Base-by-base conservation (phyloP, 2,113 vertebrate species). In the Paradisaea rubra region DNA sequence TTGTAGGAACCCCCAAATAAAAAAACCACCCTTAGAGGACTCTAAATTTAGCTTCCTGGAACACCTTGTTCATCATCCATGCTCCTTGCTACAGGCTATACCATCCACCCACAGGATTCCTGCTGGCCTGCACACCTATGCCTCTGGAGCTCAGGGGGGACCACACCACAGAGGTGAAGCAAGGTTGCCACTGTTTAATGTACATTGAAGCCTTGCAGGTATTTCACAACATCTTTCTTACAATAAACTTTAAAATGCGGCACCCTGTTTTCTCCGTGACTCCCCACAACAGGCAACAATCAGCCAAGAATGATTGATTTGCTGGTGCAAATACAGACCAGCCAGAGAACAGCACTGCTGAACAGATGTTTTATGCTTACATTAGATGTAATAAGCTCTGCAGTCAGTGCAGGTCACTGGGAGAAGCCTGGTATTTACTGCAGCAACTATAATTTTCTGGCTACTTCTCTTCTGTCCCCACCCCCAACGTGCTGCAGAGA, bases 401-500 rank as follows among this genome's bases (percentile, higher is more conserved):
- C 76, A 93, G 88, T 64, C 82, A 88, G 64, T 11, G 50, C 68
- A 90, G 93, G 93, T 94, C 93, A 90, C 90, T 81, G 63, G 50
- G n/a, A 92, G 77, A 93, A 93, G 86, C 44, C 72, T 86, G 49
- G 41, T 79, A 90, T 91, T 95, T 93, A 94, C 80, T 88, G 93
- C 95, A 97, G 92, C 64, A 91, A 86, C 76, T 64, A 56, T 69
- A 37, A 95, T 95, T 90, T 94, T 94, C 89, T 57, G 82, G 79
- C 94, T 93, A 86, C 80, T 93, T 96, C 73, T 77, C 69, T 93
- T 86, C 44, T 78, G 88, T 90, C 72, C 68, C 95, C 82, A 81
- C 82, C 92, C 81, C 45, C 74, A 86, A 42, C 0, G 0, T 41
- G 59, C 87, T 91, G 91, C 94, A 95, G 86, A 90, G 88, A 88